Percentiles rank a stretch among this genome's conserved stretches.
Evolutionary conservation across 2,888 invertebrate genomes (phyloP).

Genomic region (Eristalinus sepulchralis): DNA sequence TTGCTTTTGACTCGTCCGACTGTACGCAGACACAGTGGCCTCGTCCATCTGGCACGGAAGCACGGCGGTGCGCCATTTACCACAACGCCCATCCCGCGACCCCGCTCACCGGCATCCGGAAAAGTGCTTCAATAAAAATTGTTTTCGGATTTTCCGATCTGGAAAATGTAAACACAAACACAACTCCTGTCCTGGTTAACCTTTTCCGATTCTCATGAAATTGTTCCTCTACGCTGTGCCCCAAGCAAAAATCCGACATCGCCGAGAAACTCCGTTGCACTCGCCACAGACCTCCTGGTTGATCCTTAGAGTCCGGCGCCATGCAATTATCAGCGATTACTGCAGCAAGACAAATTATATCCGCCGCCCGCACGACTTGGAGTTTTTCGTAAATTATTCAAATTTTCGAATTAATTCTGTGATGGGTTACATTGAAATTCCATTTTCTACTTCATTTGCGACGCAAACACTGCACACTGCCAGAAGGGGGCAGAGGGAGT

Average conservation of each 20-base stretch:
- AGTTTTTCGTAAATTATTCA: constrained; percentile 17
- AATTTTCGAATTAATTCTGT: constrained; percentile 26
- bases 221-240: background rate
- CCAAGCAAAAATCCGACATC: background rate
- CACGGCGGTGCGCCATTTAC: background rate
- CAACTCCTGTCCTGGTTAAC: background rate
- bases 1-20: background rate
- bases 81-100: background rate
- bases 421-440: constrained; percentile 30
- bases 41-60: background rate
- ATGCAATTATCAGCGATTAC: constrained; percentile 13
- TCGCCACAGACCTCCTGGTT: background rate
- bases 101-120: too few species aligned
- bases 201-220: background rate
- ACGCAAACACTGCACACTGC: constrained; percentile 18
- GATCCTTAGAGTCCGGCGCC: background rate
- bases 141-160: constrained; percentile 10
- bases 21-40: background rate
- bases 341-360: background rate
- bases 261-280: background rate
- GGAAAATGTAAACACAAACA: constrained; percentile 19
- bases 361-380: background rate
- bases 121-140: constrained; percentile 16
- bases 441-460: constrained; percentile 44
- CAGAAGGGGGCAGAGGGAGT: background rate